A percentile compares a stretch with the other conserved stretches of the same genome.
Conservation (phyloP, 2,113 vertebrate species). For the Gavia stellata region DNA sequence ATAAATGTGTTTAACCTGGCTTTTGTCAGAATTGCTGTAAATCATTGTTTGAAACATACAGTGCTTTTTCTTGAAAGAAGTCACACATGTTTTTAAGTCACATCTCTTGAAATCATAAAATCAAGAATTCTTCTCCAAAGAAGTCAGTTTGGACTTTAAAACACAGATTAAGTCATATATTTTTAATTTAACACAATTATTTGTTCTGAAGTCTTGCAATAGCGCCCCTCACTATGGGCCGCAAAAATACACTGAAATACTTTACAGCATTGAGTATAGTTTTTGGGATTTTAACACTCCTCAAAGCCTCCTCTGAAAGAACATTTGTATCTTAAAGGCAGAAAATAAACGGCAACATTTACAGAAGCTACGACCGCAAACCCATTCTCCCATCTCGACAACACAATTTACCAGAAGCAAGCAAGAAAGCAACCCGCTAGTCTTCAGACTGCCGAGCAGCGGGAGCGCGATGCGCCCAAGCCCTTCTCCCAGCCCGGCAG, state of each 20-base stretch:
- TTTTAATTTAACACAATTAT: too few species aligned
- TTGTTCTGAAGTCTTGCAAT: rapidly evolving
- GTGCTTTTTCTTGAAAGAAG: neutral
- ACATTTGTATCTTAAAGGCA: rapidly evolving
- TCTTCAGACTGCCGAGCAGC: rapidly evolving
- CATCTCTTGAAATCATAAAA: neutral
- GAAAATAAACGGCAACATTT: rapidly evolving
- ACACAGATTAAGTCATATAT: rapidly evolving
- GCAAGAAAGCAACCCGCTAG: neutral
- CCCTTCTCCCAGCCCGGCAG: neutral
- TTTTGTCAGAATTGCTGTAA: neutral
- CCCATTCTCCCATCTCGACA: neutral
- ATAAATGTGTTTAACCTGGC: rapidly evolving
- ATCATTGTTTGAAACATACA: rapidly evolving
- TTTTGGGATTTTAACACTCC: rapidly evolving
- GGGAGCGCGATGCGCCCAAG: neutral
- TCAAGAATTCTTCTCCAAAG: rapidly evolving
- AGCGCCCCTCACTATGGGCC: neutral
- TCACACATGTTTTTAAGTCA: rapidly evolving
- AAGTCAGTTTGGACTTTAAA: neutral
- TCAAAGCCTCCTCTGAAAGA: neutral
- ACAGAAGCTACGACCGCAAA: neutral
- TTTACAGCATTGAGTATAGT: rapidly evolving
- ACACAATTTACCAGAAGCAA: rapidly evolving
- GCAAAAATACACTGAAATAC: neutral